Base-by-base conservation (phyloP, 2,888 invertebrate genomes). In the Andrena minutula region DNA sequence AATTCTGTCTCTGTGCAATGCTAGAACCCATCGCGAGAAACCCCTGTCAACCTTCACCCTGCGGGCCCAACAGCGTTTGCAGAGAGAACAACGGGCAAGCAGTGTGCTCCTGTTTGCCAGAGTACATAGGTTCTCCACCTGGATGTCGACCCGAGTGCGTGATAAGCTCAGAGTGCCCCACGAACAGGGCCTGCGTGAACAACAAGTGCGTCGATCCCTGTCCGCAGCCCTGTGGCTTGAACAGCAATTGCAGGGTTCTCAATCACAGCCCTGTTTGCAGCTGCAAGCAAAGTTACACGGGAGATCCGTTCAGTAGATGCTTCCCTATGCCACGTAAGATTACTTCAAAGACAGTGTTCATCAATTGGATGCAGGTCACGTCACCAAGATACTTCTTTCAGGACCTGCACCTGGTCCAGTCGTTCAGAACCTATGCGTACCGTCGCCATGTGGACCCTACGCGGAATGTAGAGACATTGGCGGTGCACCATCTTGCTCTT, bases 111-210 rank as follows among this genome's bases (percentile, higher is more conserved):
- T 97, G 97, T 91, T 94, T 97, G 77, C 95, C 95, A 78, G 96
- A 95, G 61, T 97, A 95, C 92, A 95, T 95, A 70, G 97, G 97
- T 75, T 96, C 96, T 87, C 97, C 97, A 66, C 97, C 97, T 28
- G 95, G 96, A 68, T 97, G 97, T 89, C 95, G 97, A 87, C 97
- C 97, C 5, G 97, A 97, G 93, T 98, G 98, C 93, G 95, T 96
- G 5, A 96, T 96, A n/a, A 97, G 97, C 91, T 95, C 96, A 2
- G 97, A 97, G 92, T 98, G 98, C 94, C 94, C 96, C 3, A 94
- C 96, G 47, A 96, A 96, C 86, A 95, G 96, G 91, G 97, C 97
- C 26, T 98, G 98, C 91, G 96, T 96, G 89, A 97, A 97, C 92
- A 96, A 97, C 90, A 97, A 96, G 94, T 98, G 98, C 92, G 94